phyloP scores from a whole-genome alignment of 2,888 invertebrate genomes.

The Protodeltote pygarga region DNA sequence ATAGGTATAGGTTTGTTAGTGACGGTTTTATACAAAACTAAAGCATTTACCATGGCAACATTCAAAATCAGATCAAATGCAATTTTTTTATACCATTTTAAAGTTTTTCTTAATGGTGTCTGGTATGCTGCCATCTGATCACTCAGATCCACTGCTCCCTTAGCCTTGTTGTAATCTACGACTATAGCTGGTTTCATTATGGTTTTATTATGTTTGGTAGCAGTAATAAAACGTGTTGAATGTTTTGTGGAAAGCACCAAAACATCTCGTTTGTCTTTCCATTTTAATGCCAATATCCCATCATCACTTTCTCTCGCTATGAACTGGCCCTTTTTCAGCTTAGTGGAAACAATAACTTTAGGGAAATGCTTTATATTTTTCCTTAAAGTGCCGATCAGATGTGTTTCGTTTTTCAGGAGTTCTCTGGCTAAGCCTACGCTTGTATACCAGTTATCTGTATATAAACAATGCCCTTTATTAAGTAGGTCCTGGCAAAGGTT shows the following conservation, averaged over 20 bases:
- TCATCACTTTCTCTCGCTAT: constrained; percentile 13
- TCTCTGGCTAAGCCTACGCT: constrained; percentile 10
- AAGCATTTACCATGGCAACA: constrained; percentile 44
- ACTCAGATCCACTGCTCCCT: constrained; percentile 39
- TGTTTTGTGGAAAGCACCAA: constrained; percentile 46
- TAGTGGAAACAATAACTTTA: constrained; percentile 7
- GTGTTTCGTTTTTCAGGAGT: constrained; percentile 1
- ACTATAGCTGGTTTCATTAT: constrained; percentile 31
- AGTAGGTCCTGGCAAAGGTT: constrained; percentile 7
- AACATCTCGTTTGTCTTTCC: constrained; percentile 18
- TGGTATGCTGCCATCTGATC: constrained; percentile 48
- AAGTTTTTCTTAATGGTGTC: constrained; percentile 39
- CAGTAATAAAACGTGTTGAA: constrained; percentile 14
- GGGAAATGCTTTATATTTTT: constrained; percentile 5
- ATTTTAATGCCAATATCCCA: constrained; percentile 11
- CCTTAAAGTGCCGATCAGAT: constrained; percentile 10
- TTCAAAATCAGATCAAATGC: constrained; percentile 44
- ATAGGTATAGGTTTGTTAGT: no score
- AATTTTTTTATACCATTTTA: constrained; percentile 42
- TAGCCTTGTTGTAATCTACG: constrained; percentile 46
- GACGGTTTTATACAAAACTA: constrained; percentile 13
- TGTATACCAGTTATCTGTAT: constrained; percentile 21
- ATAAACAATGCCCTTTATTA: constrained; percentile 9
- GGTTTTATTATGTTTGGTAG: constrained; percentile 19
- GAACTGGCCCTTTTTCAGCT: constrained; percentile 9